Base-by-base conservation (phyloP, 2,113 vertebrate species). In the Acanthochromis polyacanthus region DNA sequence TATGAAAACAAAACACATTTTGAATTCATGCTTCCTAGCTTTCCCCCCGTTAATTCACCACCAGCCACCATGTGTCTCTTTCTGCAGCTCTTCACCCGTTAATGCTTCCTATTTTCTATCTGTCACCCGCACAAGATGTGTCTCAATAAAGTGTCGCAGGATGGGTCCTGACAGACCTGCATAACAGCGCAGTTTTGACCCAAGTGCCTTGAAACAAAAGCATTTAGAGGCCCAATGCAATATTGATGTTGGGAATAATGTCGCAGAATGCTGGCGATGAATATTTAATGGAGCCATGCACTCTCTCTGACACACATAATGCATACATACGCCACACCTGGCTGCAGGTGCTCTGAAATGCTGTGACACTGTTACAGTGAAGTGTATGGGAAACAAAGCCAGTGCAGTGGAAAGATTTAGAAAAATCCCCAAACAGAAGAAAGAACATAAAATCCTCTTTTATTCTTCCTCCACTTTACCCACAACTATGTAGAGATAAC, bases 201-300 rank as follows among this genome's bases (percentile, higher is more conserved):
- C 78, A 64, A 77, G 71, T 50, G 59, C 25, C 78, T 78, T 60
- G 88, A 90, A 95, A 95, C 94, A 95, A 93, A 86, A 91, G 87
- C 90, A 94, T 95, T 95, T 95, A 95, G 90, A 93, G 90, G 69
- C 83, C 70, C 64, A 0, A 90, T 96, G 91, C 92, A 97, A 95
- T 96, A 97, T 96, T 96, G 93, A 97, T 96, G 95, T 91, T 22
- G 11, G 61, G 91, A 95, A 95, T 94, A 94, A 96, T 88, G 94
- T 89, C 77, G 85, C 75, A 78, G 93, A 96, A 95, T 80, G 89
- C 90, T 52, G 90, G 60, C 67, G 40, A 95, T 97, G 92, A 96
- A 96, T 97, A 95, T 96, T 97, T 96, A 87, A 97, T 95, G 93
- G 92, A 70, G 71, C 82, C 65, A 65, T 91, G 85, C 82, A 78